phyloP scores from a whole-genome alignment of 2,113 vertebrate genomes.

The Alethe castanea region DNA sequence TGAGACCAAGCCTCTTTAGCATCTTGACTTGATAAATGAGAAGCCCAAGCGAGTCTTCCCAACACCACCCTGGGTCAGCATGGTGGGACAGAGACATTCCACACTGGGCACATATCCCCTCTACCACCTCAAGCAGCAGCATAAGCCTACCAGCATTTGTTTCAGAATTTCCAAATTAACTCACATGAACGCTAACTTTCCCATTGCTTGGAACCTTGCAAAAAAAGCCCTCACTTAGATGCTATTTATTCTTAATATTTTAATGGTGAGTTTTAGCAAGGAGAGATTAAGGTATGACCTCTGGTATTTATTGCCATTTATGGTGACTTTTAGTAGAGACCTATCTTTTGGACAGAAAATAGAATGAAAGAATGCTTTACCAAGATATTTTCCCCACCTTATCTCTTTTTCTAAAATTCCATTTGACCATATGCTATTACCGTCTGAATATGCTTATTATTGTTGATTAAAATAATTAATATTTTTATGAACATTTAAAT shows the following conservation, averaged over 20 bases:
- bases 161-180: neutral
- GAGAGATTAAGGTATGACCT: neutral
- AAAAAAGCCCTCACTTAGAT: neutral
- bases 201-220: neutral
- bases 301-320: neutral
- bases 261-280: neutral
- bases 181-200: neutral
- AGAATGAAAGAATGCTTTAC: neutral
- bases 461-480: neutral
- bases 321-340: neutral
- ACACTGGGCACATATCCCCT: neutral
- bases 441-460: neutral
- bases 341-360: neutral
- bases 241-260: neutral
- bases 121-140: neutral
- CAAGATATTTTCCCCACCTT: neutral
- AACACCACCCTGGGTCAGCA: neutral
- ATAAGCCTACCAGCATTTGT: neutral
- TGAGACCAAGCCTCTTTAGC: neutral
- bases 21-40: neutral
- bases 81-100: neutral
- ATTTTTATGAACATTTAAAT: neutral
- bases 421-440: neutral
- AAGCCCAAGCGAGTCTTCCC: neutral
- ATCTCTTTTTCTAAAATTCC: neutral